These are phyloP conservation scores for Netelia fuscicornis DNA, from an alignment of 2,888 invertebrate species.

Conservation along the genomic window DNA sequence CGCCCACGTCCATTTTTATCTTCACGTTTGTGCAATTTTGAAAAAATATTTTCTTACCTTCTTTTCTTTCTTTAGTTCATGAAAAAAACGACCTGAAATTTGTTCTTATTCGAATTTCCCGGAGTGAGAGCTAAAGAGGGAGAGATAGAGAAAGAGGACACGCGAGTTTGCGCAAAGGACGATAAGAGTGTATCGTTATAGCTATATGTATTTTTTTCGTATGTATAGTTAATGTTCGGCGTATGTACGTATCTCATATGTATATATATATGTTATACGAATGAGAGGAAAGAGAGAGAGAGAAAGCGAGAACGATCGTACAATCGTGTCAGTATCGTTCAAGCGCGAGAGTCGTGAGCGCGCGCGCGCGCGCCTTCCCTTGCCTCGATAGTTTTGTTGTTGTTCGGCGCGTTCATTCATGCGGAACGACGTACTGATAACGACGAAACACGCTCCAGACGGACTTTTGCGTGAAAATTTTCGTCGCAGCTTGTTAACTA, in stretches of 20 bases:
- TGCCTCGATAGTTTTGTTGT: background rate
- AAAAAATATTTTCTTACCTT: background rate
- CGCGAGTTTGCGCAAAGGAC: conserved; percentile 55
- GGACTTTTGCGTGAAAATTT: conserved; percentile 29
- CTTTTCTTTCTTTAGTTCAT: background rate
- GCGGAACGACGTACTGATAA: background rate
- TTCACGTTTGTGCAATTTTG: conserved; percentile 8
- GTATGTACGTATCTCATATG: background rate
- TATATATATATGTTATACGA: conserved; percentile 2
- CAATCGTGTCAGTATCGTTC: conserved; percentile 66
- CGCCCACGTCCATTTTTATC: conserved; percentile 4
- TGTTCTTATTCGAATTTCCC: background rate
- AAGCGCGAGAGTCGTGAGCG: conserved; percentile 65
- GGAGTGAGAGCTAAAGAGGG: background rate
- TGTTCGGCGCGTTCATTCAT: background rate
- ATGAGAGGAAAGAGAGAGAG: conserved; percentile 39
- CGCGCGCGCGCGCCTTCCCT: conserved; percentile 41
- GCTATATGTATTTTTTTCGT: no score
- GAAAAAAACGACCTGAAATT: background rate
- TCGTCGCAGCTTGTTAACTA: background rate
- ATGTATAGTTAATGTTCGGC: background rate
- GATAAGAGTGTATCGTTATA: no score
- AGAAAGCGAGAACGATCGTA: conserved; percentile 57
- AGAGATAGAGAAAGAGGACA: background rate
- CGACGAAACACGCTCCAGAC: background rate